These are phyloP conservation scores for Junonia oenone DNA, from an alignment of 2,888 invertebrate genomes.

Conservation along the genomic window DNA sequence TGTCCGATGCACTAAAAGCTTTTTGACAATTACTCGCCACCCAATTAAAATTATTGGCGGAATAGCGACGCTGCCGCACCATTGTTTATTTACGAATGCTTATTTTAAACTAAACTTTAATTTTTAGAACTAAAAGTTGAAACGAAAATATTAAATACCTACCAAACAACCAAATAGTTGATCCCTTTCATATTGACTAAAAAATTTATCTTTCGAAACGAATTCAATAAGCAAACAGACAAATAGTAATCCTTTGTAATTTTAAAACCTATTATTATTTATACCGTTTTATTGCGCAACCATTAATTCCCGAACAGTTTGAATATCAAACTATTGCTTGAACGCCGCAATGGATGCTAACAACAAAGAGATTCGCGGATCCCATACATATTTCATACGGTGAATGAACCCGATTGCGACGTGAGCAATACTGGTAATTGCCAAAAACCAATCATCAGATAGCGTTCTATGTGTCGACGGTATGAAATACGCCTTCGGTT, in stretches of 20 bases:
- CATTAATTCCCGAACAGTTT: conserved; percentile 23
- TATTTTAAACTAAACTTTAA: neutral
- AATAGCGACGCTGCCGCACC: conserved; percentile 29
- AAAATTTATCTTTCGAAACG: no score
- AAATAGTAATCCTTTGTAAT: no score
- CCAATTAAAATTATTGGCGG: conserved; percentile 41
- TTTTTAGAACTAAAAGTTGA: neutral
- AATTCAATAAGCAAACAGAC: no score
- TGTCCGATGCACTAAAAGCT: conserved; percentile 64
- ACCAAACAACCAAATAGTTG: no score
- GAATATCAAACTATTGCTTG: conserved; percentile 27
- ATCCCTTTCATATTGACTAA: no score
- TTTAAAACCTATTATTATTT: no score
- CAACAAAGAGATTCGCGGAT: conserved; percentile 66
- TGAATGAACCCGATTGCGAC: conserved; percentile 74
- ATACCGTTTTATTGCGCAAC: no score
- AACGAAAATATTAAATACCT: neutral
- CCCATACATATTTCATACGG: conserved; percentile 77
- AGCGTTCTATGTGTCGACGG: conserved; percentile 66
- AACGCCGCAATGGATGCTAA: conserved; percentile 32
- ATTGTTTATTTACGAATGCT: conserved; percentile 4
- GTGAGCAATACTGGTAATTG: conserved; percentile 79
- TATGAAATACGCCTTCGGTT: conserved; percentile 75
- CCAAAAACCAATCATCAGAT: conserved; percentile 81
- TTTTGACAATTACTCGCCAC: conserved; percentile 61